Percentiles rank a stretch among this genome's conserved stretches.
These are phyloP conservation scores for Heliothis subflexa DNA, from an alignment of 1,140 invertebrate genomes.

Conservation along the genomic window DNA sequence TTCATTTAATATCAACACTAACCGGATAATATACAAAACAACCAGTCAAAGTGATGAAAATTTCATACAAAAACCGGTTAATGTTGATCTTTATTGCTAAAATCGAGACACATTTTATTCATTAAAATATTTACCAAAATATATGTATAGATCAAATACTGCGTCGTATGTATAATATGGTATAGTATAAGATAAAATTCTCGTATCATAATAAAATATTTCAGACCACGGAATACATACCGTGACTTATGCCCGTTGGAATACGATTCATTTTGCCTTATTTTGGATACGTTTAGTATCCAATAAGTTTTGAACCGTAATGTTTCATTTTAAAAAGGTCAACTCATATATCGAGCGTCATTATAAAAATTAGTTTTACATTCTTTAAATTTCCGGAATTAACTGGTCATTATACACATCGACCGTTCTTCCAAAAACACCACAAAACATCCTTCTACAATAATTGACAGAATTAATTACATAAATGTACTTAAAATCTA, in stretches of 20 bases:
- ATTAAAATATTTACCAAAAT: constrained; percentile 21
- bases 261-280: constrained; percentile 38
- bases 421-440: not conserved
- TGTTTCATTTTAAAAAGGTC: not conserved
- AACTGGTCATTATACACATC: not conserved
- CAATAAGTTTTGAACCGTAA: constrained; percentile 24
- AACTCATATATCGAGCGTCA: not conserved
- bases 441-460: not conserved
- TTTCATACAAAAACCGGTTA: constrained; percentile 1
- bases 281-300: constrained; percentile 27
- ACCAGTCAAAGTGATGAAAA: not conserved
- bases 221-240: constrained; percentile 3
- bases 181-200: constrained; percentile 20
- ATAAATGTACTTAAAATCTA: constrained; percentile 29
- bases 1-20: constrained; percentile 4
- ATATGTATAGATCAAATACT: constrained; percentile 39
- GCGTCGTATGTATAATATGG: constrained; percentile 14
- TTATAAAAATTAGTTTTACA: not conserved
- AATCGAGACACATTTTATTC: constrained; percentile 33
- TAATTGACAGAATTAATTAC: constrained; percentile 13
- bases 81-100: constrained; percentile 18
- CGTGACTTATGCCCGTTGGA: not conserved
- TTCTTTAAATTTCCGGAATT: not conserved
- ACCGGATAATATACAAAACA: not conserved
- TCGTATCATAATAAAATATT: constrained; percentile 25